Base-by-base conservation (phyloP, 2,113 vertebrate species). In the Trematomus loennbergii region DNA sequence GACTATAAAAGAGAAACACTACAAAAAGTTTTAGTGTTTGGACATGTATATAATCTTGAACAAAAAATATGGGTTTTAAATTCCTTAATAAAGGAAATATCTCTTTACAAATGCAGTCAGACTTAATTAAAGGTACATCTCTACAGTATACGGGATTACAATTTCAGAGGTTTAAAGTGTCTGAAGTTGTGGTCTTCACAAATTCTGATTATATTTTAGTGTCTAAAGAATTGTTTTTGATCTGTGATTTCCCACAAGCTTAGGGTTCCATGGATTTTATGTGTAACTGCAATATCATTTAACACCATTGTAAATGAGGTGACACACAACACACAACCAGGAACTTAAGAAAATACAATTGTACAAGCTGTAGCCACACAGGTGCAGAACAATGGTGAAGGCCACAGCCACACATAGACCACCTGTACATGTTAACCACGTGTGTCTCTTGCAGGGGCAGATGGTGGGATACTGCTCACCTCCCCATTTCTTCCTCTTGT, bases 401-500 rank as follows among this genome's bases (percentile, higher is more conserved):
- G 52, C 40, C 84, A 76, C 64, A 83, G 52, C 40, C 84, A 73
- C 64, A 83, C 52, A 79, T 29, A 69, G 54, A 66, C 59, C 53
- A 77, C 54, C 78, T 83, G 71, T 75, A 78, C 81, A 86, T 71
- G 81, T 81, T 81, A 57, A 89, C 82, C 74, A 76, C 40, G 71
- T 78, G 78, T 87, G 72, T 50, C 55, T 77, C 29, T 50, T 48
- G 52, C 25, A 33, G 11, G n/a, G 10, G 67, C 49, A 69, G 72
- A 79, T 64, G 25, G 72, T 22, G 29, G 54, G 40, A 46, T 46
- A 62, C 25, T 25, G 49, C 49, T 68, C 55, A 64, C 79, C 48
- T 55, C 4, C 36, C 40, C 1, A 36, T 58, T 52, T 48, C 52
- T 78, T 63, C 70, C 70, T 67, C 65, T 55, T 33, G 62, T 83